These are phyloP conservation scores for Brachionus calyciflorus DNA, from an alignment of 1,140 invertebrate genomes.

Conservation along the genomic window DNA sequence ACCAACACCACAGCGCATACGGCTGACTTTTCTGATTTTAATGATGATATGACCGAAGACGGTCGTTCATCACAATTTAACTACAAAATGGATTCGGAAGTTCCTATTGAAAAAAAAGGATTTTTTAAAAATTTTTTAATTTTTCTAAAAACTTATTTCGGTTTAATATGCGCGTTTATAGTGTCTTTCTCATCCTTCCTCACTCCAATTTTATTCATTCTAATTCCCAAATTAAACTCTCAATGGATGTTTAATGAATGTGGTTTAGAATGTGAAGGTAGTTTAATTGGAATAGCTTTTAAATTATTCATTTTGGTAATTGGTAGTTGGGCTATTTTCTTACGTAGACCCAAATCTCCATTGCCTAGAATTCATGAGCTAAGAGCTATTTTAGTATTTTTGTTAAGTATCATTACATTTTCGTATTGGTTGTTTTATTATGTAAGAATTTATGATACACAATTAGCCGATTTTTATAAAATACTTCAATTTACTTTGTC, in stretches of 20 bases:
- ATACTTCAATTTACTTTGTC: slow-evolving; percentile 85
- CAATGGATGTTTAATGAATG: slow-evolving; percentile 62
- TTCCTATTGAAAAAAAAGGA: neutral
- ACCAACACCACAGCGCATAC: slow-evolving; percentile 26
- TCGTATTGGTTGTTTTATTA: slow-evolving; percentile 96
- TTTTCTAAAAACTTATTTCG: neutral
- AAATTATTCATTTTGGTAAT: slow-evolving; percentile 84
- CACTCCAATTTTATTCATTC: neutral
- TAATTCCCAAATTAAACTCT: neutral
- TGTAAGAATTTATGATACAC: slow-evolving; percentile 70
- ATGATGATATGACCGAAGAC: slow-evolving; percentile 44
- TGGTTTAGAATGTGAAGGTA: slow-evolving; percentile 80
- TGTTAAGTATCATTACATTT: slow-evolving; percentile 87
- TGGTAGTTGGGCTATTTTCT: slow-evolving; percentile 80
- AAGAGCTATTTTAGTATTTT: slow-evolving; percentile 76
- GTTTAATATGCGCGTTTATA: neutral
- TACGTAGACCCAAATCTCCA: slow-evolving; percentile 66
- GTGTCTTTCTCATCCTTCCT: neutral
- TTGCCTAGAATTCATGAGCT: slow-evolving; percentile 89
- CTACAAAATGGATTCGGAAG: neutral
- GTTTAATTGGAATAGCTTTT: slow-evolving; percentile 83
- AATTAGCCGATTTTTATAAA: slow-evolving; percentile 60
- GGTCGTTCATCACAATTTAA: slow-evolving; percentile 20
- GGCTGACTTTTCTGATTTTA: slow-evolving; percentile 27
- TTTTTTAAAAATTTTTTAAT: neutral